Evolutionary conservation across 2,888 invertebrate genomes (phyloP).

Genomic region (Caenorhabditis angaria): DNA sequence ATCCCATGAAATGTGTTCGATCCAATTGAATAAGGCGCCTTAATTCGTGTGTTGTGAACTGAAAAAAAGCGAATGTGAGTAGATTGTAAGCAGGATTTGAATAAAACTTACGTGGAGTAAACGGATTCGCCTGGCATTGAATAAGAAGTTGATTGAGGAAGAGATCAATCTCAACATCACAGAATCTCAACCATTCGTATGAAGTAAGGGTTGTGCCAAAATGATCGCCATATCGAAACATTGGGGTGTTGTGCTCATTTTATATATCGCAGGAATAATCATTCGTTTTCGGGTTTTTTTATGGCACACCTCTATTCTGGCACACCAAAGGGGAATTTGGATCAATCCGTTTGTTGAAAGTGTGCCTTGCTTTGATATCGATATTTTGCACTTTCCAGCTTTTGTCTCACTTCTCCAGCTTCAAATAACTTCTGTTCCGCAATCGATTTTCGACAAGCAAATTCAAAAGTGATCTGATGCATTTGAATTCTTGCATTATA

Average conservation of each 20-base stretch:
- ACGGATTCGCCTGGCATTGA: neutral
- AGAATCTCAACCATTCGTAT: neutral
- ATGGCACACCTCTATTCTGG: too few relatives aligned
- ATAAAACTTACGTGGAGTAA: too few relatives aligned
- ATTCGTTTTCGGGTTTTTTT: neutral
- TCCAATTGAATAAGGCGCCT: too few relatives aligned
- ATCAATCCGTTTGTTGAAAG: neutral
- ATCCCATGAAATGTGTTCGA: too few relatives aligned
- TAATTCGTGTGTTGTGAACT: too few relatives aligned
- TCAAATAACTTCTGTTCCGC: neutral
- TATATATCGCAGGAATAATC: neutral
- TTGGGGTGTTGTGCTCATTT: neutral
- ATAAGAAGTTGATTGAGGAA: neutral
- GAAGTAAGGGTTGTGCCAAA: neutral
- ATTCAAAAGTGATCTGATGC: constrained; percentile 1
- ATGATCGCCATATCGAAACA: neutral
- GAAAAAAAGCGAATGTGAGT: too few relatives aligned
- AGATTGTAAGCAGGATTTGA: too few relatives aligned
- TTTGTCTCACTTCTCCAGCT: neutral
- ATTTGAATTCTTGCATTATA: neutral
- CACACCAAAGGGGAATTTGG: neutral
- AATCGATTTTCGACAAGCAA: neutral
- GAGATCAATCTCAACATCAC: neutral
- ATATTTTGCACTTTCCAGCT: neutral
- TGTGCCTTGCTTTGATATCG: neutral